A percentile compares a stretch with the other conserved stretches of the same genome.
Conservation (phyloP, 2,113 vertebrate genomes). For the Coptodon rendalli region DNA sequence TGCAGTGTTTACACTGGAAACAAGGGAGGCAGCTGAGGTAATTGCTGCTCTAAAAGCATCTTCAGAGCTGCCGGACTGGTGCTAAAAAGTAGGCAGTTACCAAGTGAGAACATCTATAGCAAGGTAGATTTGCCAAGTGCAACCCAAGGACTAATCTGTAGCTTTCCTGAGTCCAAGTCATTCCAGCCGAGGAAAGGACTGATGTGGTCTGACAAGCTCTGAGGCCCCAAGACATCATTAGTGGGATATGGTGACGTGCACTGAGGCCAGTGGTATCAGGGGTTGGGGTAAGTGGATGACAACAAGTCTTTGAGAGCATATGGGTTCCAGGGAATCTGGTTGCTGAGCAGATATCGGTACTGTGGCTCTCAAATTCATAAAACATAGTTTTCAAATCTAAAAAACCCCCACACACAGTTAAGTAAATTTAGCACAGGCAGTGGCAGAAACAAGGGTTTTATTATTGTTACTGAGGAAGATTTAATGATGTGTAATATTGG, state of each 20-base stretch:
- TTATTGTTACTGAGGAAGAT: not conserved
- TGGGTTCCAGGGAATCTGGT: not conserved
- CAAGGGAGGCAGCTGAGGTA: not conserved
- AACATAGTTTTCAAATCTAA: not conserved
- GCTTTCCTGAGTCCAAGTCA: not conserved
- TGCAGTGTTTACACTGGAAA: not conserved
- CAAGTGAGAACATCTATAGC: constrained; percentile 1
- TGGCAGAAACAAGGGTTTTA: not conserved
- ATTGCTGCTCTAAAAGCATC: constrained; percentile 10
- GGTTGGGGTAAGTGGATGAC: not conserved
- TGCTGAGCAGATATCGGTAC: not conserved
- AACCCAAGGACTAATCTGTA: not conserved
- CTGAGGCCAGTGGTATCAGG: not conserved
- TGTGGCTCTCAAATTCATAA: not conserved
- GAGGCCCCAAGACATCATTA: constrained; percentile 23
- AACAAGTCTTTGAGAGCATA: not conserved
- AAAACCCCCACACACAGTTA: accelerated
- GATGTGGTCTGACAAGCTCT: constrained; percentile 15
- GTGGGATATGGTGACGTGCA: constrained; percentile 19
- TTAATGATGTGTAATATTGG: not conserved
- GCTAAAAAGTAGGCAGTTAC: not conserved
- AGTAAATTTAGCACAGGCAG: not conserved
- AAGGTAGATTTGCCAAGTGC: not conserved
- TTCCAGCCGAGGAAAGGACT: not conserved
- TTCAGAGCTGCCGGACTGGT: not conserved